Conservation (phyloP, 2,888 invertebrate species). For the Amiota communis region DNA sequence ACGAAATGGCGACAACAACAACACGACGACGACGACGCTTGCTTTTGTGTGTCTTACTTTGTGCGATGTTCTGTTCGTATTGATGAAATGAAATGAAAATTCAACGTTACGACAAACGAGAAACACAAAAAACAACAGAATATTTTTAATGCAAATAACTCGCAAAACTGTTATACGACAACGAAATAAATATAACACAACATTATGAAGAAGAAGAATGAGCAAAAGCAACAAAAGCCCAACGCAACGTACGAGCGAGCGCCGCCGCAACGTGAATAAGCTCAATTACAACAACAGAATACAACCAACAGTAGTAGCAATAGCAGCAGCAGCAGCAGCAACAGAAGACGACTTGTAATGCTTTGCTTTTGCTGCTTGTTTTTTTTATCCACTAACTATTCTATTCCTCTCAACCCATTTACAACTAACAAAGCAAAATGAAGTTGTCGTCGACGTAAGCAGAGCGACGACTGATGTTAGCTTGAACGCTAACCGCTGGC, state of each 20-base stretch:
- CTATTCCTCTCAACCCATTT: no score
- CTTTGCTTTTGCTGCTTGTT: no score
- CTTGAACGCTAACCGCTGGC: no score
- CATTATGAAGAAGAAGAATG: slow-evolving; percentile 32
- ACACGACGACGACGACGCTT: slow-evolving; percentile 35
- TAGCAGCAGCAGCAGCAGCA: no score
- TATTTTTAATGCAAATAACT: slow-evolving; percentile 24
- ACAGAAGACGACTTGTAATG: no score
- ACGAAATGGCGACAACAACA: background rate
- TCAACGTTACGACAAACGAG: slow-evolving; percentile 56
- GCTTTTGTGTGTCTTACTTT: slow-evolving; percentile 48
- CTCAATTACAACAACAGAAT: slow-evolving; percentile 3
- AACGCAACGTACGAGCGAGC: background rate
- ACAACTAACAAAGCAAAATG: no score
- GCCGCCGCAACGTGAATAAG: background rate
- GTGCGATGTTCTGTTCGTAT: slow-evolving; percentile 58
- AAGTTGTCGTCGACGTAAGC: background rate
- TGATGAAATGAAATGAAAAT: slow-evolving; percentile 60
- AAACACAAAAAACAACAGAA: slow-evolving; percentile 25
- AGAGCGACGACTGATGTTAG: background rate
- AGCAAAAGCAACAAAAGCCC: slow-evolving; percentile 33
- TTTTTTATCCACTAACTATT: no score
- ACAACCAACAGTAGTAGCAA: background rate
- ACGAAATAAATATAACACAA: slow-evolving; percentile 42
- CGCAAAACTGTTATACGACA: slow-evolving; percentile 58